A percentile compares a stretch with the other conserved stretches of the same genome.
Conservation (phyloP, 2,113 vertebrate genomes). For the Eulemur macaco region DNA sequence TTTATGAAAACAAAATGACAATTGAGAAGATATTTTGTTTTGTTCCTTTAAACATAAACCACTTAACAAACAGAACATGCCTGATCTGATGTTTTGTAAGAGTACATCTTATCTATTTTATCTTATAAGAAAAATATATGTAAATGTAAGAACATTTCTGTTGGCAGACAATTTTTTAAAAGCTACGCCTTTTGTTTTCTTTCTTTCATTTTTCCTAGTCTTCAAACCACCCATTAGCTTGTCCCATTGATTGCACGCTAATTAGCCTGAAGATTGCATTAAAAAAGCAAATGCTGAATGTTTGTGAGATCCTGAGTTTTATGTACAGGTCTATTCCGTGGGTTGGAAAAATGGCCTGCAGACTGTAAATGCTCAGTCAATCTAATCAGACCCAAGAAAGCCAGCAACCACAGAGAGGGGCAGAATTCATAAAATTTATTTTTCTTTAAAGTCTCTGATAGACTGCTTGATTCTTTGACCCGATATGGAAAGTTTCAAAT, state of each 20-base stretch:
- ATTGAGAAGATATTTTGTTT: neutral
- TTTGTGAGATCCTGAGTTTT: neutral
- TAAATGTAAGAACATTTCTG: neutral
- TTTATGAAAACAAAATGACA: neutral
- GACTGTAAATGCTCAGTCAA: neutral
- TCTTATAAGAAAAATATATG: neutral
- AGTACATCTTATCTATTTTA: neutral
- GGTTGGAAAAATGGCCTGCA: neutral
- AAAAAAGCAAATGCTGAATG: neutral
- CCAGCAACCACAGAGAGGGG: neutral
- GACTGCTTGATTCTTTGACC: neutral
- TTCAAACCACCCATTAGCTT: neutral
- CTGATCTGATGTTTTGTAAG: neutral
- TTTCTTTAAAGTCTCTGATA: neutral
- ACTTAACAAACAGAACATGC: neutral
- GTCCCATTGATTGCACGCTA: neutral
- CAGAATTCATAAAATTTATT: neutral
- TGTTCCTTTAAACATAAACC: neutral
- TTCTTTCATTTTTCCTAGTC: neutral
- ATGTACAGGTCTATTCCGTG: neutral
- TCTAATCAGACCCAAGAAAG: slow-evolving; percentile 6
- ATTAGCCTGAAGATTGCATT: neutral
- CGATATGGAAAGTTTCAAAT: neutral
- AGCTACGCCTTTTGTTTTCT: neutral
- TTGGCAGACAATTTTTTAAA: neutral